Percentiles rank a stretch among this genome's conserved stretches.
Conservation (phyloP, 2,113 vertebrate species). For the Hylia prasina region DNA sequence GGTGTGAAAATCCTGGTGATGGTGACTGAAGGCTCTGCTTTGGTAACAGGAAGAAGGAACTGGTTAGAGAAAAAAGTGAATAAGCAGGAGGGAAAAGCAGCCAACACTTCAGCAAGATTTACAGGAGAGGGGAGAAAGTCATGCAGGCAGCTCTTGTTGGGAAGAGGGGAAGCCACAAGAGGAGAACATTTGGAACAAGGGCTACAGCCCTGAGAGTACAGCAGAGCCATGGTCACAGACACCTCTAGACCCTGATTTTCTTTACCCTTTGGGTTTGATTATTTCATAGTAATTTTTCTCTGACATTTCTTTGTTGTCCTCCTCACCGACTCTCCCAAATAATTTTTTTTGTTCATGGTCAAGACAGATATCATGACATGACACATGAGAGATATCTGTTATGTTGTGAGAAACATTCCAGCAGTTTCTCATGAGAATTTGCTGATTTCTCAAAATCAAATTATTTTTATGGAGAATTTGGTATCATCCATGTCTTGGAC, state of each 20-base stretch:
- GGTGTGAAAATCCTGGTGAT: background rate
- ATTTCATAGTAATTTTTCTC: background rate
- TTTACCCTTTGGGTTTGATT: background rate
- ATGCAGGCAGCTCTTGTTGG: background rate
- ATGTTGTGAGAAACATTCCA: background rate
- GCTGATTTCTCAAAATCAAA: background rate
- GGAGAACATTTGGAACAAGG: background rate
- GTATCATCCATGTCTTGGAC: background rate
- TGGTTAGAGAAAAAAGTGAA: background rate
- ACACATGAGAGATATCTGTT: background rate
- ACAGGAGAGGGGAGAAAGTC: background rate
- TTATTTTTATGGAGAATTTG: background rate
- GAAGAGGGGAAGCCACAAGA: background rate
- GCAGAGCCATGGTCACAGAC: background rate
- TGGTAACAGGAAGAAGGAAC: background rate
- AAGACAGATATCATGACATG: too few species aligned
- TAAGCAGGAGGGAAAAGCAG: background rate
- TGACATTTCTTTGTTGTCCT: background rate
- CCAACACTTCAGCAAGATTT: background rate
- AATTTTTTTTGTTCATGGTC: background rate
- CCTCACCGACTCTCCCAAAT: background rate
- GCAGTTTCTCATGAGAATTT: background rate
- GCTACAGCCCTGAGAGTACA: background rate
- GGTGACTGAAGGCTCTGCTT: background rate
- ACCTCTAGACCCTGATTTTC: background rate